A percentile compares a stretch with the other conserved stretches of the same genome.
phyloP scores from a whole-genome alignment of 2,113 vertebrate genomes.

The Syngnathus typhle region DNA sequence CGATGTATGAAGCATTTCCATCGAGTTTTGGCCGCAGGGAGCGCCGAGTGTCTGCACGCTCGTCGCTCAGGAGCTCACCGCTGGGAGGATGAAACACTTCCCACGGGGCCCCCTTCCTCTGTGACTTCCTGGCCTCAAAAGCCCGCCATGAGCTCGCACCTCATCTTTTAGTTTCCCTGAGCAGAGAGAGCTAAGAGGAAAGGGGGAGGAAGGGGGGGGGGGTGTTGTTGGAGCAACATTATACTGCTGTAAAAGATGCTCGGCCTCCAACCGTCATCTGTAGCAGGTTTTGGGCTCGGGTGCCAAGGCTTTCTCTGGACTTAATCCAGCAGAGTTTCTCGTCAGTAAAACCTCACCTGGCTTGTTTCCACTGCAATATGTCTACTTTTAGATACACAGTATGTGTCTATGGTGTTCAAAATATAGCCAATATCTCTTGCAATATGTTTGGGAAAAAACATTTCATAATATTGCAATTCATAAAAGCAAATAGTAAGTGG shows the following conservation, averaged over 20 bases:
- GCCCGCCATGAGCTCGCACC: conserved; percentile 95
- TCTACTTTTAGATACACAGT: neutral
- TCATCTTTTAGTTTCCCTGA: conserved; percentile 75
- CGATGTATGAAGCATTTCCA: conserved; percentile 79
- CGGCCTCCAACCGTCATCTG: neutral
- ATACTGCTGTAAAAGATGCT: neutral
- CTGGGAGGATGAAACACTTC: conserved; percentile 98
- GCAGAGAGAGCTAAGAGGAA: conserved; percentile 23
- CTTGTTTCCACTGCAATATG: neutral
- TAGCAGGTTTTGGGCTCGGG: neutral
- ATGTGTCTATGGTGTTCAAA: too few relatives aligned
- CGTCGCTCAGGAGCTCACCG: conserved; percentile 89
- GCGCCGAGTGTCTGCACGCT: conserved; percentile 84
- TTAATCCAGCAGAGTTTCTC: neutral
- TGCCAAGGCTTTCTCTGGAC: neutral
- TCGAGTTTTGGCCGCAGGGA: conserved; percentile 78
- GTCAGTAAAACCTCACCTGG: neutral
- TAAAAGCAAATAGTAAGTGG: too few relatives aligned
- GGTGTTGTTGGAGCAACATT: neutral
- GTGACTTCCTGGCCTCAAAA: conserved; percentile 85
- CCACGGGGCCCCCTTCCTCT: conserved; percentile 78
- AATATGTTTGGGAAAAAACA: too few relatives aligned
- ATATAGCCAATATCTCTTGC: too few relatives aligned
- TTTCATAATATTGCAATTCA: too few relatives aligned
- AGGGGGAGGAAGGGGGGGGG: conserved; percentile 7